Conservation (phyloP, 2,888 invertebrate genomes). For the Alviniconcha strummeri region DNA sequence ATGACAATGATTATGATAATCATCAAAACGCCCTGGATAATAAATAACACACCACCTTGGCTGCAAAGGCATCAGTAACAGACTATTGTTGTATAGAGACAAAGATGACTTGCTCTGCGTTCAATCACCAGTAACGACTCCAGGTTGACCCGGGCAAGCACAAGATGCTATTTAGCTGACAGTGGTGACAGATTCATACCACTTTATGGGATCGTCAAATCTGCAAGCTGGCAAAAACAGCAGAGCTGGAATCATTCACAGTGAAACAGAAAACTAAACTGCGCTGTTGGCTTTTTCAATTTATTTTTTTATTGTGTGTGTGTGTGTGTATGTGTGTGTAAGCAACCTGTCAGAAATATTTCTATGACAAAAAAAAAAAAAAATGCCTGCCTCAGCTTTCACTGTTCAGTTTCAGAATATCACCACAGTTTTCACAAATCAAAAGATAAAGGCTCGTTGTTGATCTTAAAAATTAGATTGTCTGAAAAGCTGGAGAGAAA, state of each 20-base stretch:
- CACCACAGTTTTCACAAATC: no score
- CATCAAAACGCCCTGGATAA: slow-evolving; percentile 18
- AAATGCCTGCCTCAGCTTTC: background rate
- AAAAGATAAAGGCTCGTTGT: slow-evolving; percentile 11
- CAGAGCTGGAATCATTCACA: background rate
- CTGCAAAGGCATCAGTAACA: slow-evolving; percentile 27
- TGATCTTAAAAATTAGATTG: slow-evolving; percentile 51
- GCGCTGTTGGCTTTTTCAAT: no score
- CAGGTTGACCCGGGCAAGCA: slow-evolving; percentile 22
- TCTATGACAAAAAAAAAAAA: background rate
- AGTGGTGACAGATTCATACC: no score
- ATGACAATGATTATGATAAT: background rate
- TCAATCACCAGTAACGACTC: background rate
- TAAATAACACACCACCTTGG: slow-evolving; percentile 20
- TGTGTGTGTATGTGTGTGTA: no score
- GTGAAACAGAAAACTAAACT: background rate
- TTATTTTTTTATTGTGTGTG: no score
- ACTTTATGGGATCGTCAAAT: no score
- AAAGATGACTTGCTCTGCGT: slow-evolving; percentile 19
- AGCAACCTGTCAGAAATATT: no score
- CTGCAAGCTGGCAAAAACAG: background rate
- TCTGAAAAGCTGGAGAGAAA: slow-evolving; percentile 43
- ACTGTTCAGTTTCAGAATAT: no score
- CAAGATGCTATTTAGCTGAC: background rate
- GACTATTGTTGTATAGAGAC: slow-evolving; percentile 18